Evolutionary conservation across 2,113 vertebrate genomes (phyloP).

Genomic region (Anseranas semipalmata): DNA sequence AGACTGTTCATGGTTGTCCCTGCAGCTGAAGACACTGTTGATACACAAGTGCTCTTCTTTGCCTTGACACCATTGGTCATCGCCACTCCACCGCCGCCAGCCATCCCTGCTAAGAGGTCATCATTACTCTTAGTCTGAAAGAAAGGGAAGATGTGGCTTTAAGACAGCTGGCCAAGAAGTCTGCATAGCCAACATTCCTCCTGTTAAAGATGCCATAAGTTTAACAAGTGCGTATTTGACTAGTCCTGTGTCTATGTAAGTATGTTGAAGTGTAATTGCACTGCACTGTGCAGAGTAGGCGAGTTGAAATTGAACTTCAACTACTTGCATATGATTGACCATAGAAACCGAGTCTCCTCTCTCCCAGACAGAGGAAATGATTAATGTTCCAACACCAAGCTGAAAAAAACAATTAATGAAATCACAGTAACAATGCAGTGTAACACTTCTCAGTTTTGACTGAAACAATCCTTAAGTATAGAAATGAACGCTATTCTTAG

Average conservation of each 20-base stretch:
- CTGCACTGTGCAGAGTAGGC: background rate
- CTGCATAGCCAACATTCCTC: background rate
- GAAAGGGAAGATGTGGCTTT: background rate
- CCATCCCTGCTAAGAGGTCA: slow-evolving; percentile 90
- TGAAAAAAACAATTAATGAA: background rate
- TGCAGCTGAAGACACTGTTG: slow-evolving; percentile 64
- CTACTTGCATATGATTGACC: background rate
- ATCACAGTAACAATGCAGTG: background rate
- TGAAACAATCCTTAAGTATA: background rate
- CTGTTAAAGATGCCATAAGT: background rate
- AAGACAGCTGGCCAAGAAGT: background rate
- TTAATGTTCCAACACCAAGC: background rate
- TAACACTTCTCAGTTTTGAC: background rate
- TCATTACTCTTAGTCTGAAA: slow-evolving; percentile 93
- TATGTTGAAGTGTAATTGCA: background rate
- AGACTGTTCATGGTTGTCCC: slow-evolving; percentile 70
- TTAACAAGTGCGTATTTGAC: background rate
- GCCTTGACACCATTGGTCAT: slow-evolving; percentile 85
- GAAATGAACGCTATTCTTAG: background rate
- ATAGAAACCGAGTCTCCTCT: background rate
- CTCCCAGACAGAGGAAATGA: background rate
- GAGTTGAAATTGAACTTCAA: background rate
- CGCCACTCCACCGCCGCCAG: slow-evolving; percentile 83
- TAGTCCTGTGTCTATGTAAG: background rate
- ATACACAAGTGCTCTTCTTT: slow-evolving; percentile 78